Evolutionary conservation across 92 coral and sea anemone species (phyloP), one percentile per base, ranked within the genome.

Genomic region (Porites divaricata): DNA sequence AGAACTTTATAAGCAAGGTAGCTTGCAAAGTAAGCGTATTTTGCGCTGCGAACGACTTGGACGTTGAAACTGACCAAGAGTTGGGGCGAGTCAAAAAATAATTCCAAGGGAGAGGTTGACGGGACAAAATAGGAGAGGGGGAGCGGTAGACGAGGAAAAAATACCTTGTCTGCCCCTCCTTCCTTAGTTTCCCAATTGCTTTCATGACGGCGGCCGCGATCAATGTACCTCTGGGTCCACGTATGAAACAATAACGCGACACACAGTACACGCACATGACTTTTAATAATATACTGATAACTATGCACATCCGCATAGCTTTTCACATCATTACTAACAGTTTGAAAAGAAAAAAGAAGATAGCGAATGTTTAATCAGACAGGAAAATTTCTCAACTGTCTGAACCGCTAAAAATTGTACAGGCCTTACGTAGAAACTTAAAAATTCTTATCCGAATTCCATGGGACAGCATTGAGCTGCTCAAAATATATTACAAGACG

Each of bases 401-500:
- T 20, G 14, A 1, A 21, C 28, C 53, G 19, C 24, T 80, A 80
- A 80, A 79, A 80, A 80, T 56, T 25, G 51, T 80, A 26, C 69
- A 28, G 56, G 54, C 74, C 66, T 41, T 12, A 58, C 48, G 21
- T 63, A 24, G 57, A 17, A 23, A 52, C 56, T n/a, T 67, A 26
- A 67, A 72, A 68, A 54, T 58, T 25, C 13, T 51, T 1, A 10
- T 63, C 26, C 28, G 75, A 67, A 52, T 65, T 25, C 64, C 24
- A 53, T 67, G 16, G 57, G 28, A 24, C 26, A 80, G 61, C 19
- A 6, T 51, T 12, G 52, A 22, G 53, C 26, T 9, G 65, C 26
- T 80, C 67, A 67, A 22, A 67, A 80, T 69, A 80, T 22, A 67
- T 80, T 51, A 67, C 84, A 80, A 67, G 50, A 26, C 8, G 23